Conservation (phyloP, 2,797 vertebrate genomes). For the Micromesistius poutassou region DNA sequence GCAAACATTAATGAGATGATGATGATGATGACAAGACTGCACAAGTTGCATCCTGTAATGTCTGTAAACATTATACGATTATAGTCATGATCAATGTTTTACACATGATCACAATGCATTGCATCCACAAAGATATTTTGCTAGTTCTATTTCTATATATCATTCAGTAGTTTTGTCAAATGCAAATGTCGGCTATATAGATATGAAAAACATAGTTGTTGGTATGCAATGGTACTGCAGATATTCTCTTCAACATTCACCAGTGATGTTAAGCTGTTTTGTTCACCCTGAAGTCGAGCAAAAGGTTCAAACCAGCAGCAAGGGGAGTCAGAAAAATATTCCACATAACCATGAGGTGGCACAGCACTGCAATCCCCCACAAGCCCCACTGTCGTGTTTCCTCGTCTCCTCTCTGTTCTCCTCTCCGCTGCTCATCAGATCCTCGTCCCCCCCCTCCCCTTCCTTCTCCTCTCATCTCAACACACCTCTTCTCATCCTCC, state of each 20-base stretch:
- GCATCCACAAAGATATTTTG: background rate
- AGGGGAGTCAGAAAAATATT: background rate
- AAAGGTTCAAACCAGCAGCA: background rate
- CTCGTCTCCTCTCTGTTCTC: background rate
- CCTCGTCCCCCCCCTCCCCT: conserved; percentile 33
- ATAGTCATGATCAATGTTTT: background rate
- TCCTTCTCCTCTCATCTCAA: background rate
- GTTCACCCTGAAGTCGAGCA: background rate
- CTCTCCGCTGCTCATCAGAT: background rate
- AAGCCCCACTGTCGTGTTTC: background rate
- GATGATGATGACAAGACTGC: no score
- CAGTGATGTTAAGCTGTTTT: background rate
- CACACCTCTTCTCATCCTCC: conserved; percentile 4
- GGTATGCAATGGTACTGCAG: no score
- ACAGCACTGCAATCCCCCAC: background rate
- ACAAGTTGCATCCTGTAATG: background rate
- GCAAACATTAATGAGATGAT: no score
- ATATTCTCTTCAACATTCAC: background rate
- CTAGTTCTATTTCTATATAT: background rate
- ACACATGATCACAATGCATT: no score
- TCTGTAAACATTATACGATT: background rate
- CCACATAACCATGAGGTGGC: background rate
- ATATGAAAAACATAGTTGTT: background rate
- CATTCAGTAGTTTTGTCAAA: background rate
- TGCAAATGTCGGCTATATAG: background rate